These are phyloP conservation scores for Sphaerodactylus townsendi DNA, from an alignment of 2,113 vertebrate species.

Conservation along the genomic window DNA sequence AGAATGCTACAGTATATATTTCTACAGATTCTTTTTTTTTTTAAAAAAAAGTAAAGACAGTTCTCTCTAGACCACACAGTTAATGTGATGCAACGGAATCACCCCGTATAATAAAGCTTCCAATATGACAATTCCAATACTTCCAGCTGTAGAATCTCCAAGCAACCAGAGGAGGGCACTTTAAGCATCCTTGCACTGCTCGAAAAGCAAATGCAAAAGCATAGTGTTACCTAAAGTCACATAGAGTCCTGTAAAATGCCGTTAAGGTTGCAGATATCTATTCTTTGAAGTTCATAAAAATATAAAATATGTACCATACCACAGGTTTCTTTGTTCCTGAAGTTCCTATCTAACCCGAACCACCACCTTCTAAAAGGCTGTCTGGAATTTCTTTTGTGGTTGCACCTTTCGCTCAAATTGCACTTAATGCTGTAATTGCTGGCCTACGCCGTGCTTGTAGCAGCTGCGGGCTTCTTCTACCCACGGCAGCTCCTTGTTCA, in stretches of 20 bases:
- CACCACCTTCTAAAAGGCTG: constrained; percentile 5
- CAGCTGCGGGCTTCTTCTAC: not conserved
- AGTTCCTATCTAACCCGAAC: constrained; percentile 33
- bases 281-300: constrained; percentile 60
- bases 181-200: constrained; percentile 70
- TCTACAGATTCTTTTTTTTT: constrained; percentile 38
- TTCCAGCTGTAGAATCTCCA: constrained; percentile 64
- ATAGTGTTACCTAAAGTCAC: constrained; percentile 72
- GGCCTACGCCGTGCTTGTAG: not conserved
- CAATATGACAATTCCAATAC: constrained; percentile 51
- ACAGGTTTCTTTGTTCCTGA: constrained; percentile 51
- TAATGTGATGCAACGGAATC: constrained; percentile 65
- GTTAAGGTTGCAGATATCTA: constrained; percentile 45
- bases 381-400: constrained; percentile 11
- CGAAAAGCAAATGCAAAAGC: constrained; percentile 67
- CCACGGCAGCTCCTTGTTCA: not conserved
- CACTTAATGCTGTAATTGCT: not conserved
- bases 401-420: constrained; percentile 18
- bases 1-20: constrained; percentile 57
- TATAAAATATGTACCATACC: constrained; percentile 54
- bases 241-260: constrained; percentile 57
- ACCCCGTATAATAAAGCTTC: constrained; percentile 33
- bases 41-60: constrained; percentile 45
- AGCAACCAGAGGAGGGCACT: constrained; percentile 81
- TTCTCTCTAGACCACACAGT: constrained; percentile 64